Evolutionary conservation across 2,888 invertebrate genomes (phyloP).

Genomic region (Bembecia ichneumoniformis): DNA sequence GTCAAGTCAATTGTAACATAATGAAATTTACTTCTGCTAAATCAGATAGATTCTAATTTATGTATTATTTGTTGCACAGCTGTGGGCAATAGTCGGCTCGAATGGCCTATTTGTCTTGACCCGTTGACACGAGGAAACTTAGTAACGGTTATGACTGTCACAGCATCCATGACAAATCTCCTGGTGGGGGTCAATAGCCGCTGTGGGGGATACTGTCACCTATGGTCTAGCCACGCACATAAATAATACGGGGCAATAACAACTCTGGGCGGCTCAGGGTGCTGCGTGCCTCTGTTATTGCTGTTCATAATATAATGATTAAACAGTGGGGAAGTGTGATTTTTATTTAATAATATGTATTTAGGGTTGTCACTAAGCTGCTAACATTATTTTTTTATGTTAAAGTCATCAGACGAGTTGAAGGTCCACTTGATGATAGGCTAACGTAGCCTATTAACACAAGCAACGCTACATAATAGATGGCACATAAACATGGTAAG

Average conservation of each 20-base stretch:
- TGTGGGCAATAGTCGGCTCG: background rate
- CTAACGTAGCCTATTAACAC: no score
- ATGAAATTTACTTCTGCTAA: no score
- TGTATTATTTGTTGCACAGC: background rate
- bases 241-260: constrained; percentile 65
- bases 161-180: background rate
- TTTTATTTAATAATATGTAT: no score
- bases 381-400: no score
- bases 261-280: constrained; percentile 51
- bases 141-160: background rate
- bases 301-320: constrained; percentile 16
- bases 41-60: no score
- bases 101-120: background rate
- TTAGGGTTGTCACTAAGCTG: no score
- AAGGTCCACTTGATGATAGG: no score
- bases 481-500: no score
- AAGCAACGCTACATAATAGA: no score
- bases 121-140: background rate
- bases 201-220: constrained; percentile 27
- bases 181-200: background rate
- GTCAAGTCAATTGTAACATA: no score
- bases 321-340: background rate
- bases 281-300: constrained; percentile 57
- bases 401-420: no score
- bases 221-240: constrained; percentile 36